Evolutionary conservation across 1,140 invertebrate species (phyloP).

Genomic region (Philotrypesis tridentata): DNA sequence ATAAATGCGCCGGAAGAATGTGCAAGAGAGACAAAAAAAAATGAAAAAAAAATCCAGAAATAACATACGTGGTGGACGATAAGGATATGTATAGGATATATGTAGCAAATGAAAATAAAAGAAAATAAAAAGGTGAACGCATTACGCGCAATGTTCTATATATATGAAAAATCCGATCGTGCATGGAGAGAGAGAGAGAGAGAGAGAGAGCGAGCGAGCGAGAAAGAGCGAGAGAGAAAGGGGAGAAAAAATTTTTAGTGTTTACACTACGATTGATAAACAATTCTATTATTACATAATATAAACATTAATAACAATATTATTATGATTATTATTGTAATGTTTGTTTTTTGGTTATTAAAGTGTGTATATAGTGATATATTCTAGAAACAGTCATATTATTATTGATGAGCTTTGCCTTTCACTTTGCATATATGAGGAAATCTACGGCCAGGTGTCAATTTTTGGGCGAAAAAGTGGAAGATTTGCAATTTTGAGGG

Average conservation of each 20-base stretch:
- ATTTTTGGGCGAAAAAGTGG: too few species aligned
- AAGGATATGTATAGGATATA: conserved; percentile 46
- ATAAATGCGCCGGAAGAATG: conserved; percentile 49
- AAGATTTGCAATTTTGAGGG: too few species aligned
- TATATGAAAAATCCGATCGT: conserved; percentile 29
- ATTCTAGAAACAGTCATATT: conserved; percentile 48
- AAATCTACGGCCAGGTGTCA: too few species aligned
- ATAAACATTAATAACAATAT: conserved; percentile 69
- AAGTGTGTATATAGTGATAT: conserved; percentile 74
- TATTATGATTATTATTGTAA: conserved; percentile 69
- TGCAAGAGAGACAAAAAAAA: conserved; percentile 2
- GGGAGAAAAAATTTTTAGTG: conserved; percentile 67
- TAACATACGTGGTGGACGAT: conserved; percentile 25
- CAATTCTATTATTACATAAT: conserved; percentile 70
- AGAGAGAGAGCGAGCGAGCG: too few species aligned
- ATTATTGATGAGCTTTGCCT: not conserved
- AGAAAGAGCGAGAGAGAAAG: conserved; percentile 54
- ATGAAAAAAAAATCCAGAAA: conserved; percentile 11
- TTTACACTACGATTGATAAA: conserved; percentile 73
- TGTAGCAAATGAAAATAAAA: conserved; percentile 7
- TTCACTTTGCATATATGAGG: too few species aligned
- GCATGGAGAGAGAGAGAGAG: conserved; percentile 52
- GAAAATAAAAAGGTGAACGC: not conserved
- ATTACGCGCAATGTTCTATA: conserved; percentile 18
- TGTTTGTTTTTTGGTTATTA: conserved; percentile 74